Base-by-base conservation (phyloP, 1,140 invertebrate species). In the Harlomillsia oculata region DNA sequence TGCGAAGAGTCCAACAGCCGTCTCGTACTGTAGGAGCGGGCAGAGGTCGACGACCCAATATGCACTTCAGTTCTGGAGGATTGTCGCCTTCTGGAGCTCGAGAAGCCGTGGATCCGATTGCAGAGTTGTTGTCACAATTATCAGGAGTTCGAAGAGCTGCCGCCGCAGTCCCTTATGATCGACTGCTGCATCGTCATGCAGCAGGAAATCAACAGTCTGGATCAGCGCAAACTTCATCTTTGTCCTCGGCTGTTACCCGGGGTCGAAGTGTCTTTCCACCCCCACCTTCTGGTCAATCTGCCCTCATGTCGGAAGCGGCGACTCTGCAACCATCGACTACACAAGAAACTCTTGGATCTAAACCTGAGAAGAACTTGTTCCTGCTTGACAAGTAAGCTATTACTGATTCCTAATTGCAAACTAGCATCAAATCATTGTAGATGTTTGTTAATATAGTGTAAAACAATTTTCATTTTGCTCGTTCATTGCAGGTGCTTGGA, bases 101-200 rank as follows among this genome's bases (percentile, higher is more conserved):
- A 65, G 92, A 96, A 70, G 82, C 86, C 63, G 86, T 89, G 69
- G 92, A 97, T 80, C 91, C 92, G 49, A 96, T 97, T 65, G 87
- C 89, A 36, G 90, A 96, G 76, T 76, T 95, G 60, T 75, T 95
- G 52, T 91, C 89, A 48, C 90, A 94, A 74, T 78, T 96, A 67
- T 91, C 89, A 23, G 89, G 89, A 59, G 89, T 91, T 59, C 54
- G 62, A 40, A 52, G 64, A 37, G n/a, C n/a, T n/a, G 60, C 62
- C 41, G 64, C 57, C n/a, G 66, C 63, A 49, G 60, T 59, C 25
- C 60, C 63, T 32, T 62, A 60, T 36, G 58, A 59, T 49, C 58
- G 63, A 28, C 64, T 61, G 54, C 57, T 64, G 40, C 61, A 58
- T 60, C 59, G 55, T 30, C 57, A 60, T 46, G 54, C 43, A 48